A percentile compares a stretch with the other conserved stretches of the same genome.
Evolutionary conservation across 2,888 invertebrate species (phyloP).

Genomic region (Cepaea hortensis): DNA sequence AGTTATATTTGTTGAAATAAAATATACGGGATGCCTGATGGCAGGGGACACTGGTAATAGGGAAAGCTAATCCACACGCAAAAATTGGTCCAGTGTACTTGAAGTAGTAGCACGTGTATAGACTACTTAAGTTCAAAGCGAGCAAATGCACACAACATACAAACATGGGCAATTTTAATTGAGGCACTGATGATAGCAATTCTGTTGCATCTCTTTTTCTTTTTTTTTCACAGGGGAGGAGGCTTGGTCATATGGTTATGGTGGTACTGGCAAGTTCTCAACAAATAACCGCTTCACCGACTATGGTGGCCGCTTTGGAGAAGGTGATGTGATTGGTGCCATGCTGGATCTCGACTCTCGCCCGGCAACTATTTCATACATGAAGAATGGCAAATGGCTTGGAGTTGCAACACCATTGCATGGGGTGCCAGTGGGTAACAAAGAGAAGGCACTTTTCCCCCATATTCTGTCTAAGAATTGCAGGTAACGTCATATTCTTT

Average conservation of each 20-base stretch:
- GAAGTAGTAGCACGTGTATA: no score
- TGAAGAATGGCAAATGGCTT: constrained; percentile 87
- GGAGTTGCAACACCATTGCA: constrained; percentile 86
- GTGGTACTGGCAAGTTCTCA: constrained; percentile 89
- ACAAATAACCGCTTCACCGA: constrained; percentile 85
- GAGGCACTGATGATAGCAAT: not conserved
- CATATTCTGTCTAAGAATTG: constrained; percentile 93
- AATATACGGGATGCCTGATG: no score
- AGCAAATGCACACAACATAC: no score
- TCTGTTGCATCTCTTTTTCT: not conserved
- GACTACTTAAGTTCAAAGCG: no score
- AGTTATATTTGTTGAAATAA: no score
- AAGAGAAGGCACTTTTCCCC: constrained; percentile 86
- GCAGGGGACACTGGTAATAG: no score
- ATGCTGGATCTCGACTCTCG: constrained; percentile 84
- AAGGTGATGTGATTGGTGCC: constrained; percentile 88
- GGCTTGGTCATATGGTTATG: constrained; percentile 86
- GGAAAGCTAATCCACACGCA: no score
- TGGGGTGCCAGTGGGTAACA: constrained; percentile 79
- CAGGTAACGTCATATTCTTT: constrained; percentile 58
- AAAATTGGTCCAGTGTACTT: no score
- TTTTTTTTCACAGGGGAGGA: constrained; percentile 81
- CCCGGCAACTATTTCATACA: constrained; percentile 85
- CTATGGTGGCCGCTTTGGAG: constrained; percentile 84
- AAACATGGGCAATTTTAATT: not conserved